These are phyloP conservation scores for Lucilia sericata DNA, from an alignment of 1,140 invertebrate genomes.

Conservation along the genomic window DNA sequence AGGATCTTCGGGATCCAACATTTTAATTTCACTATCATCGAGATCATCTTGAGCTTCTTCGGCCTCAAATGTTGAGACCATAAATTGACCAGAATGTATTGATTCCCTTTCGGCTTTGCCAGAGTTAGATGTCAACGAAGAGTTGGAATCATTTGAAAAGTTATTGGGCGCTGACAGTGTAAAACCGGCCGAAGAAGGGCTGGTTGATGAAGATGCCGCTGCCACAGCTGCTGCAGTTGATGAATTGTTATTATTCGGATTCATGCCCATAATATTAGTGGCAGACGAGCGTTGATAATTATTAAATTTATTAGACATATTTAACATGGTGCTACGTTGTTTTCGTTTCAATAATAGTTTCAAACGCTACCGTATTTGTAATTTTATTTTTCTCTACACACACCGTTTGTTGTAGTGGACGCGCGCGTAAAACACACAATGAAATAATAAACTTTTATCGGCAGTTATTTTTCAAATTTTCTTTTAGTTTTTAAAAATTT, in stretches of 20 bases:
- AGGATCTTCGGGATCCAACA: slow-evolving; percentile 75
- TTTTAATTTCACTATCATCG: slow-evolving; percentile 70
- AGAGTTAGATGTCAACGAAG: neutral
- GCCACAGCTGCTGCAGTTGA: slow-evolving; percentile 46
- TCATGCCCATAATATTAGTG: neutral
- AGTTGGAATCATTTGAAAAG: slow-evolving; percentile 20
- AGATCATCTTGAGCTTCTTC: slow-evolving; percentile 90
- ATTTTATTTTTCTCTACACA: neutral
- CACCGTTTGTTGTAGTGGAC: neutral
- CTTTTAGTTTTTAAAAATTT: neutral
- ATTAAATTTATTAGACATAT: slow-evolving; percentile 49
- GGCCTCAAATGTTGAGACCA: slow-evolving; percentile 96
- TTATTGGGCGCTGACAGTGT: slow-evolving; percentile 31
- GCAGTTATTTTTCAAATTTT: neutral
- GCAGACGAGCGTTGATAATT: slow-evolving; percentile 9
- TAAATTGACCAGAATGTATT: slow-evolving; percentile 98
- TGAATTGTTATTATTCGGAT: neutral
- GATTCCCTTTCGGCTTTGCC: slow-evolving; percentile 72
- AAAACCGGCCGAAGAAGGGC: neutral
- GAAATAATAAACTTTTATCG: neutral
- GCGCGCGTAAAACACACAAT: too few relatives aligned
- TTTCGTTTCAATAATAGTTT: neutral
- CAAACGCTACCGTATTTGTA: neutral
- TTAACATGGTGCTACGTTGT: slow-evolving; percentile 58
- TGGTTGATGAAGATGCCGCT: slow-evolving; percentile 53